Evolutionary conservation across 2,888 invertebrate genomes (phyloP).

Genomic region (Xanthia togata): DNA sequence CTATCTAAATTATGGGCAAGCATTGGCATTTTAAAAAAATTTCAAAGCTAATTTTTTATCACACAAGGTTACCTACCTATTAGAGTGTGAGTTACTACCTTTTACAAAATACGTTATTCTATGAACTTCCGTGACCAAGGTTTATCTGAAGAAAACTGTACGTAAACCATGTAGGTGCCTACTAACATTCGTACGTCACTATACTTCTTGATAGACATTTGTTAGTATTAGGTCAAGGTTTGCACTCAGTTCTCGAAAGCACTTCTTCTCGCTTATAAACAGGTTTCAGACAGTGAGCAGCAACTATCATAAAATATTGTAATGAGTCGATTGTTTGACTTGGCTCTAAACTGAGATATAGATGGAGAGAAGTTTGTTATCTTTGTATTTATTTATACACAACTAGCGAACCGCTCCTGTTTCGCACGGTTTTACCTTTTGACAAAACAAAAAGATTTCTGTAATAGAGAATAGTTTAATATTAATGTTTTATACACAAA

Average conservation of each 20-base stretch:
- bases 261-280: slow-evolving; percentile 73
- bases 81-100: no score
- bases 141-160: slow-evolving; percentile 6
- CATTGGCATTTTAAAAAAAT: no score
- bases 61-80: no score
- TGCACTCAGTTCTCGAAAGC: slow-evolving; percentile 77
- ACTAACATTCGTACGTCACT: slow-evolving; percentile 28
- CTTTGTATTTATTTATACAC: slow-evolving; percentile 6
- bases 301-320: slow-evolving; percentile 70
- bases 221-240: slow-evolving; percentile 80
- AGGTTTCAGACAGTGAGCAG: slow-evolving; percentile 76
- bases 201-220: slow-evolving; percentile 53
- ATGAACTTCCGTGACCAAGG: slow-evolving; percentile 1
- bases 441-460: neutral
- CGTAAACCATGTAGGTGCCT: slow-evolving; percentile 13
- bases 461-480: no score
- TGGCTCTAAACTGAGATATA: slow-evolving; percentile 33
- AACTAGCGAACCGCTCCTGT: neutral
- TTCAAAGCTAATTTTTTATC: neutral
- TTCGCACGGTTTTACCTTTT: neutral
- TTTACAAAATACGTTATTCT: neutral
- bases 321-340: slow-evolving; percentile 70
- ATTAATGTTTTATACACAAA: no score
- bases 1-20: neutral
- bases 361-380: slow-evolving; percentile 10